Conservation (phyloP, 2,113 vertebrate genomes). For the cattle (Bos taurus) region ARS-UCD2.0 NC_037342.1:30890001-30890500, state of each 20-base stretch:
- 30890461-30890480: neutral
- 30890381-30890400: neutral
- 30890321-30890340: neutral
- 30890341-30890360: neutral
- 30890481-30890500: neutral
- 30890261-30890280: neutral
- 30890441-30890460: neutral
- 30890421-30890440: neutral
- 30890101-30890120: conserved; percentile 98
- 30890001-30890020: neutral
- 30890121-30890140: conserved; percentile 99
- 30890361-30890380: neutral
- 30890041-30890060: conserved; percentile 98
- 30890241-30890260: neutral
- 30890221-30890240: neutral
- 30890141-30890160: conserved; percentile 97
- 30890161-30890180: conserved; percentile 88
- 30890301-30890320: neutral
- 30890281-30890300: neutral
- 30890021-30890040: conserved; percentile 92
- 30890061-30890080: conserved; percentile 99
- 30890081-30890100: conserved; percentile 97
- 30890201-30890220: neutral
- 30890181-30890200: neutral
- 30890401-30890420: neutral